Evolutionary conservation across 2,888 invertebrate genomes (phyloP), one percentile per base, ranked within the genome.

Genomic region (Dolomedes plantarius): DNA sequence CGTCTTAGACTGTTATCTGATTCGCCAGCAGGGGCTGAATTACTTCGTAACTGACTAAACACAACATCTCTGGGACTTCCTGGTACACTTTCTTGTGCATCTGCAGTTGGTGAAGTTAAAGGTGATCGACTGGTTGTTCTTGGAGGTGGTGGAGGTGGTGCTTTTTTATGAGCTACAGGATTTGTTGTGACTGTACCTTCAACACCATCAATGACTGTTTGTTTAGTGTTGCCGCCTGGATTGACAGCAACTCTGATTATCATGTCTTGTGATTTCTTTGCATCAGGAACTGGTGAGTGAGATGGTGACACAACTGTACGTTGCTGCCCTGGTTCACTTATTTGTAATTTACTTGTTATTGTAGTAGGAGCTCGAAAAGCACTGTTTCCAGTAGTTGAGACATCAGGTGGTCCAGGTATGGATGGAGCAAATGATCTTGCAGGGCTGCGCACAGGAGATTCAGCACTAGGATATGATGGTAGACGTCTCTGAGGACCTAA

Each of bases 91-190:
- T 73, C 73, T 39, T 67, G 56, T 93, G 28, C 95, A 94, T 88
- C 95, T 94, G 89, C 88, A 64, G 96, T 95, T 27, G 97, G 96
- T 69, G 96, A 96, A 29, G 96, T 95, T 89, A 96, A 92, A 0
- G 97, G 97, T 23, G 96, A 96, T 90, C 96, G 95, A 71, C 96
- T 96, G 89, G 96, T 96, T 89, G 96, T 96, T 89, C 97, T 94
- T n/a, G 97, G 97, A 32, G 97, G 97, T 36, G 97, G 96, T n/a
- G 96, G 97, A 23, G 97, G 97, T 7, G 97, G 97, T 65, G 96
- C 94, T 56, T 82, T 87, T 76, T 82, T 86, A 27, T 96, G 95
- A 78, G 96, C 96, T 85, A 96, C 94, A 62, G 96, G 96, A 74
- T 96, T 96, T 1, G 89, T 82, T 56, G 73, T 75, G 36, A 82